Conservation (phyloP, 2,113 vertebrate species). For the Cettia cetti region DNA sequence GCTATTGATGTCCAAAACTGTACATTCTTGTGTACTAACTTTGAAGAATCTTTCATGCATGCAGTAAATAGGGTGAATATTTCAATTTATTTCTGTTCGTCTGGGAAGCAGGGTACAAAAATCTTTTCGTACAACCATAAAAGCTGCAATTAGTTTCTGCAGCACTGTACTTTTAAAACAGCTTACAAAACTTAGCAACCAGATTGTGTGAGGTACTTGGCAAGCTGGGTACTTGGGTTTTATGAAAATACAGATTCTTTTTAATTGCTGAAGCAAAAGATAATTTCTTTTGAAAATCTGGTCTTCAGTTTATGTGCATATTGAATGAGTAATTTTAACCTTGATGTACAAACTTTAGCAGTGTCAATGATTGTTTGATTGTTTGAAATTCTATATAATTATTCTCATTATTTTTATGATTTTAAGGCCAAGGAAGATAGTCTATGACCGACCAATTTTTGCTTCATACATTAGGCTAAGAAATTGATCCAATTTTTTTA, state of each 20-base stretch:
- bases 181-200: neutral
- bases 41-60: neutral
- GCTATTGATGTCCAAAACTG: neutral
- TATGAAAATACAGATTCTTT: neutral
- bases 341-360: neutral
- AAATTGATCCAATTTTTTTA: neutral
- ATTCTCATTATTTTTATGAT: neutral
- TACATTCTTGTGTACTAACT: neutral
- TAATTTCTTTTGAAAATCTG: slow-evolving; percentile 3
- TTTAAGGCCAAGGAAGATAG: neutral
- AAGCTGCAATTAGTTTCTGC: neutral
- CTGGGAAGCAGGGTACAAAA: neutral
- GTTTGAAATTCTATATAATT: neutral
- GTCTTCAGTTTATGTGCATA: neutral
- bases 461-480: neutral
- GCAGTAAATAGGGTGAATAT: neutral
- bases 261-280: neutral
- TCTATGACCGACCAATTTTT: neutral
- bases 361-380: neutral
- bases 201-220: slow-evolving; percentile 7
- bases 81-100: neutral
- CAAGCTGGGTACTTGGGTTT: neutral
- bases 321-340: neutral
- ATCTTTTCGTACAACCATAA: neutral
- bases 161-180: neutral